A percentile compares a stretch with the other conserved stretches of the same genome.
Conservation (phyloP, 2,888 invertebrate species). For the Acrocyrtus sp. region DNA sequence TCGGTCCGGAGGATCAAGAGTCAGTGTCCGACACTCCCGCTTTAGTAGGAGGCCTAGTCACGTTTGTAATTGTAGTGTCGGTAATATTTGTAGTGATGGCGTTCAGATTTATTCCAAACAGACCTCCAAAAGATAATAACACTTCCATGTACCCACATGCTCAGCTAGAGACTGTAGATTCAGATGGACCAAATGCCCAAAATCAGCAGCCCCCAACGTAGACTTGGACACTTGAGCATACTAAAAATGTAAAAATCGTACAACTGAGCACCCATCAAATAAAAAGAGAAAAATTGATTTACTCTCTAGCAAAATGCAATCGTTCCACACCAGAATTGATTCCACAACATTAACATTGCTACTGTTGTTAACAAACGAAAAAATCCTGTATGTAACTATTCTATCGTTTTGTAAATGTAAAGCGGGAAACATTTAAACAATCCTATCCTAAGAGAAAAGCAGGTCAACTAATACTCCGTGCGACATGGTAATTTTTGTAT, state of each 20-base stretch:
- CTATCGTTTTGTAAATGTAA: too few species aligned
- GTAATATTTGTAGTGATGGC: constrained; percentile 56
- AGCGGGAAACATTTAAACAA: too few species aligned
- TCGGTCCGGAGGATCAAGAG: constrained; percentile 54
- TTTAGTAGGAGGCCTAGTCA: constrained; percentile 50
- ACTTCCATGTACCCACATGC: constrained; percentile 41
- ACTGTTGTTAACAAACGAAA: too few species aligned
- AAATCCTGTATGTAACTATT: too few species aligned
- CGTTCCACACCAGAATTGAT: background rate
- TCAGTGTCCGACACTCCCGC: constrained; percentile 51
- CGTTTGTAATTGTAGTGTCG: constrained; percentile 53
- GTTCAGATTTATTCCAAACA: constrained; percentile 51
- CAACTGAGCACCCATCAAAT: too few species aligned
- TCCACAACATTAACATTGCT: too few species aligned
- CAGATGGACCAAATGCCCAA: constrained; percentile 50
- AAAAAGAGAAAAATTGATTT: too few species aligned
- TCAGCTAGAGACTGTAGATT: constrained; percentile 53
- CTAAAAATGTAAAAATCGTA: too few species aligned
- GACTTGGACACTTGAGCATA: too few species aligned
- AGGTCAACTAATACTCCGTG: too few species aligned
- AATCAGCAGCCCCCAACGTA: constrained; percentile 34
- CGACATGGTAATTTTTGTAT: constrained; percentile 17
- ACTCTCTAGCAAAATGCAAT: background rate
- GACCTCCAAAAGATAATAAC: constrained; percentile 54
- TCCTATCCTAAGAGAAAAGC: too few species aligned